Evolutionary conservation across 2,888 invertebrate genomes (phyloP), one percentile per base, ranked within the genome.

Genomic region (Aethes cnicana): DNA sequence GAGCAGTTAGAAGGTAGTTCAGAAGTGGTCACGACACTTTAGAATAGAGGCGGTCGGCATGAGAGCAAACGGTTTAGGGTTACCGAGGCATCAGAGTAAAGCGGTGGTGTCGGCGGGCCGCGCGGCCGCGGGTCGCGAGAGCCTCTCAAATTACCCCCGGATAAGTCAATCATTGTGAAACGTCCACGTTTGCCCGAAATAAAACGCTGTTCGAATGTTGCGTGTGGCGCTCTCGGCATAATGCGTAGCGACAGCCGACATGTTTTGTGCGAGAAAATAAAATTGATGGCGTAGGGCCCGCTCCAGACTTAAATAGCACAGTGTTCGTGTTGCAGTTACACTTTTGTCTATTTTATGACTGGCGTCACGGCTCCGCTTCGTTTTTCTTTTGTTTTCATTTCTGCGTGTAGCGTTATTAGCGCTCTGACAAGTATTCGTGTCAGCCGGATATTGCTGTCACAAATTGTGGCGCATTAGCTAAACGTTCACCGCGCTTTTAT

Each of bases 211-310:
- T 76, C 75, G 71, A 83, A 86, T 81, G 84, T 81, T 82, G 85
- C 84, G 86, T 86, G 87, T 81, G 84, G 84, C 81, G 80, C 81
- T 71, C 79, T 66, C 72, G 68, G 72, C 73, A 82, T 87, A 86
- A 89, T 84, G 85, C 80, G 82, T 75, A 84, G 84, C 84, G 88
- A 87, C 88, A 87, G 83, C 81, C 82, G 80, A 87, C 88, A 82
- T 86, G 87, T 86, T 87, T 85, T 87, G 86, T 83, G 84, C 85
- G 85, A 87, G 87, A 88, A 89, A 88, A 88, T 86, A 88, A 89
- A 87, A 89, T 85, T 83, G 82, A 87, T 86, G 88, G 83, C 81
- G 76, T 80, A 73, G 74, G 69, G 77, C 74, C 72, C 71, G 78
- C 76, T 81, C 74, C 76, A 73, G 80, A 85, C 85, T 80, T 82